Conservation (phyloP, 2,797 vertebrate genomes). For the Sparus aurata region DNA sequence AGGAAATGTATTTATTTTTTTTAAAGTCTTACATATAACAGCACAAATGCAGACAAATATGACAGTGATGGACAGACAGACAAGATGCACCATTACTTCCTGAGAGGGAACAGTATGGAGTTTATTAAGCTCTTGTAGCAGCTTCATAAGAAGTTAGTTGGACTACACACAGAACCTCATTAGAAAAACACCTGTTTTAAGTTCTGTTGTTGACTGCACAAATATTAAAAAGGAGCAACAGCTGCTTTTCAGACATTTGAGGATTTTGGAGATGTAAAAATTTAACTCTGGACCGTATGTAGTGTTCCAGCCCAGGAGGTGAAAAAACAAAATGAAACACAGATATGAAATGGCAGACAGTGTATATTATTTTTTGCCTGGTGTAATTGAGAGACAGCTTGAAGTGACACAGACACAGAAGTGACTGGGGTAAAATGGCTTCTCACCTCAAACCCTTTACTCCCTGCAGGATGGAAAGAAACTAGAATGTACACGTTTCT, state of each 20-base stretch:
- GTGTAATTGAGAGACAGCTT: constrained; percentile 60
- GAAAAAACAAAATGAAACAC: constrained; percentile 56
- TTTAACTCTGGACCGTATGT: neutral
- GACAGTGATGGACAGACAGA: constrained; percentile 47
- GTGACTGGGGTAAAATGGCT: constrained; percentile 77
- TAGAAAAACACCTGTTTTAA: constrained; percentile 5
- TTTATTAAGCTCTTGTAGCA: neutral
- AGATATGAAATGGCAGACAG: constrained; percentile 53
- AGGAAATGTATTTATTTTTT: constrained; percentile 21
- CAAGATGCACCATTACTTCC: constrained; percentile 60
- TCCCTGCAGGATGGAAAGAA: constrained; percentile 78
- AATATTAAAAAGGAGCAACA: constrained; percentile 1
- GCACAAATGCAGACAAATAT: constrained; percentile 35
- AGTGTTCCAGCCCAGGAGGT: constrained; percentile 68
- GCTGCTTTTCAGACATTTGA: neutral
- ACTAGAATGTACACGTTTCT: constrained; percentile 79
- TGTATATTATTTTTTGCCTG: constrained; percentile 50
- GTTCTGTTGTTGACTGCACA: neutral
- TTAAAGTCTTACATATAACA: neutral
- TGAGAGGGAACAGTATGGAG: constrained; percentile 47
- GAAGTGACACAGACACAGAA: constrained; percentile 65
- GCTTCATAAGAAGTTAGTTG: neutral
- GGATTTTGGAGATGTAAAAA: constrained; percentile 16
- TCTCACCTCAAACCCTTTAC: constrained; percentile 79
- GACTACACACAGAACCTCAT: neutral